phyloP scores from a whole-genome alignment of 2,888 invertebrate genomes.

The Archips crataeganus region DNA sequence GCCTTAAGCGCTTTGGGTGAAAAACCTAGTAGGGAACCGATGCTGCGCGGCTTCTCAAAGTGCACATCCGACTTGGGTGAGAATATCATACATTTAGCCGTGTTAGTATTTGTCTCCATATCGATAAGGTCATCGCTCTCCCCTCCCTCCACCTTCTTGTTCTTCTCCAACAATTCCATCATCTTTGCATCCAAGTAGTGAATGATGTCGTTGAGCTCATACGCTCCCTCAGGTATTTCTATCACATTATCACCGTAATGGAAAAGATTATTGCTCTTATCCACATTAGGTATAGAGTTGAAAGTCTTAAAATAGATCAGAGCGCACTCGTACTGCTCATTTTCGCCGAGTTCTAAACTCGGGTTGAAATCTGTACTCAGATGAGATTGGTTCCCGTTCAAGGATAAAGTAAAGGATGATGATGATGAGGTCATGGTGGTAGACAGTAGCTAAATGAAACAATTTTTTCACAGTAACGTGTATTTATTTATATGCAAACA shows the following conservation, averaged over 20 bases:
- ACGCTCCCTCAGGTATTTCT: constrained; percentile 20
- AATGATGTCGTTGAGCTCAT: constrained; percentile 22
- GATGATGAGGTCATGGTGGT: background rate
- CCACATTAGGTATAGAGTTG: constrained; percentile 42
- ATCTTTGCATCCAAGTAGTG: background rate
- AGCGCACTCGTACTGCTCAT: constrained; percentile 18
- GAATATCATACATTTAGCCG: constrained; percentile 20
- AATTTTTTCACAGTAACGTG: background rate
- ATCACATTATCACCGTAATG: constrained; percentile 31
- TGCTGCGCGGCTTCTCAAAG: background rate
- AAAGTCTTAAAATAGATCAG: constrained; percentile 40
- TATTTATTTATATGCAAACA: constrained; percentile 20
- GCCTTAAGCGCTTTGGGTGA: background rate
- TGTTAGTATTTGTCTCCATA: constrained; percentile 4
- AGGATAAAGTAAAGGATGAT: constrained; percentile 4
- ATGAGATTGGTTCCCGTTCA: constrained; percentile 1
- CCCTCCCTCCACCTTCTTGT: background rate
- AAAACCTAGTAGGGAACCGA: constrained; percentile 11
- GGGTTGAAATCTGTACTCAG: constrained; percentile 25
- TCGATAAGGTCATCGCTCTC: background rate
- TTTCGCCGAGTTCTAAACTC: constrained; percentile 12
- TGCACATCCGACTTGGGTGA: background rate
- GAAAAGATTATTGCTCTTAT: constrained; percentile 41
- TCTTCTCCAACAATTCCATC: background rate
- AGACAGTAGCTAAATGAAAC: constrained; percentile 4